Conservation (phyloP, 2,888 invertebrate genomes). For the Andrena marginata region DNA sequence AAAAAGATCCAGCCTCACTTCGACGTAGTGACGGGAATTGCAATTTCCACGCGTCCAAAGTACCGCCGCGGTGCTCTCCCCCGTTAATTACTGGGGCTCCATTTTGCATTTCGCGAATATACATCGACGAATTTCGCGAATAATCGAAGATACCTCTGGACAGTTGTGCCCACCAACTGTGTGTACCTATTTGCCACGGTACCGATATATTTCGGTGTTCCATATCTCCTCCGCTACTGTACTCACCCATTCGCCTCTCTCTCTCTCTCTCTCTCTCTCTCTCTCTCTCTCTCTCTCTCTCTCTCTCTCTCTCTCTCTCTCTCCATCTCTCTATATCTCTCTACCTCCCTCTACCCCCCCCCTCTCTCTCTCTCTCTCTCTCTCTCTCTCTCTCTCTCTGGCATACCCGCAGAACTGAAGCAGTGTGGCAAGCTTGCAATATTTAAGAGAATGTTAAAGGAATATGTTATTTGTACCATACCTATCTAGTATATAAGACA, state of each 20-base stretch:
- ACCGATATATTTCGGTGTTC: constrained; percentile 6
- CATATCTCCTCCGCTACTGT: constrained; percentile 23
- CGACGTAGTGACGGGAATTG: not conserved
- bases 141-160: not conserved
- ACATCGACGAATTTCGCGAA: not conserved
- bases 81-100: not conserved
- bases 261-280: no score
- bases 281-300: no score
- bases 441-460: no score
- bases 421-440: no score
- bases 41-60: not conserved
- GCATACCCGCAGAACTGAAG: no score
- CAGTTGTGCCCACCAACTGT: not conserved
- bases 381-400: not conserved
- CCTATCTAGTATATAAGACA: no score
- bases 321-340: no score
- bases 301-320: no score
- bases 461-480: no score
- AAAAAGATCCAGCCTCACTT: not conserved
- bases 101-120: not conserved
- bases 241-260: not conserved
- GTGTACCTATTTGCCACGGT: not conserved
- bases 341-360: no score
- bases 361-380: not conserved
- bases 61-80: not conserved